Percentiles rank a stretch among this genome's conserved stretches.
phyloP scores from a whole-genome alignment of 1,140 invertebrate genomes.

The Pseudomyrmex flavicornis region DNA sequence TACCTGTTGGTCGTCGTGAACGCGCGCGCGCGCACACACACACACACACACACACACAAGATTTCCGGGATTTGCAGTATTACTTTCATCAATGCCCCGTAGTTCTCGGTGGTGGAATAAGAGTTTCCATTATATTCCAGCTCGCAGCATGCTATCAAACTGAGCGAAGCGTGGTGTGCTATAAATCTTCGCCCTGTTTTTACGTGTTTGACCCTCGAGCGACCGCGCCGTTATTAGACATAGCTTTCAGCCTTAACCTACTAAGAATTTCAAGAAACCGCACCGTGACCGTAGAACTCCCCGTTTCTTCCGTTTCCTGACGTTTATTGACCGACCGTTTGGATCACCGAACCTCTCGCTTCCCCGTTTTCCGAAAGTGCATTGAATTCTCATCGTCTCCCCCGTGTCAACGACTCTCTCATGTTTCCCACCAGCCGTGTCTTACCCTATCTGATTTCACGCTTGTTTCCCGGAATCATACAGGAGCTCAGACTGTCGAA shows the following conservation, averaged over 20 bases:
- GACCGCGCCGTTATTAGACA: constrained; percentile 79
- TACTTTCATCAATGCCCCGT: constrained; percentile 20
- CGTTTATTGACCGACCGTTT: constrained; percentile 70
- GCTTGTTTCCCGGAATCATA: constrained; percentile 22
- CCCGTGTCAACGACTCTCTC: constrained; percentile 62
- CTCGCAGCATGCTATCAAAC: constrained; percentile 62
- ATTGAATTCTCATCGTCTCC: constrained; percentile 65
- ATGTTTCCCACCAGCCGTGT: constrained; percentile 42
- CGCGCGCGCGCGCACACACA: neutral
- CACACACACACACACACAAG: no score
- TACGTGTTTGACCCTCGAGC: constrained; percentile 78
- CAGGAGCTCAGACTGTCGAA: neutral
- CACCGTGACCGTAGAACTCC: constrained; percentile 67
- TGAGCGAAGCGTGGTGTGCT: constrained; percentile 72
- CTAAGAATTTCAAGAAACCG: constrained; percentile 78
- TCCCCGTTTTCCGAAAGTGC: constrained; percentile 36
- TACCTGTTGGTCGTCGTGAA: constrained; percentile 52
- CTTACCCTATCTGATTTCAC: constrained; percentile 63
- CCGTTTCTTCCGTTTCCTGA: constrained; percentile 57
- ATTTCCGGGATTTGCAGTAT: constrained; percentile 15
- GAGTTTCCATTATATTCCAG: constrained; percentile 46
- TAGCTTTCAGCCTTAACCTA: constrained; percentile 75
- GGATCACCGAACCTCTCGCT: neutral
- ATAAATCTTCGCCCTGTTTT: constrained; percentile 82
- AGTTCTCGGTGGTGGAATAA: neutral